Evolutionary conservation across 2,113 vertebrate species (phyloP).

Genomic region (Taxidea taxus): DNA sequence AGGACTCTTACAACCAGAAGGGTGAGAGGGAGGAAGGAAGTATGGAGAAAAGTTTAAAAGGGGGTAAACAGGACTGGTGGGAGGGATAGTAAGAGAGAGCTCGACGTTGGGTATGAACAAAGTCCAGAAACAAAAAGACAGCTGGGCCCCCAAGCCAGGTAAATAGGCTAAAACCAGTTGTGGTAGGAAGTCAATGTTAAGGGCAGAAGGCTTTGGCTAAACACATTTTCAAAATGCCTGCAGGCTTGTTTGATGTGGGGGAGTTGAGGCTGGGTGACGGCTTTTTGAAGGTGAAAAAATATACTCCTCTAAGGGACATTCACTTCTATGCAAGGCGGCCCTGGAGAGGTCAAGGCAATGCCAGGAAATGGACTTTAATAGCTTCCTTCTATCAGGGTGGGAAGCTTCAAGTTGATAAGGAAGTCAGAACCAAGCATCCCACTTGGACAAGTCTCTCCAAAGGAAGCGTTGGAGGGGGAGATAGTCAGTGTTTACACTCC

Average conservation of each 20-base stretch:
- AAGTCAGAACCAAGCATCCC: constrained; percentile 8
- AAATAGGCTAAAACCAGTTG: not conserved
- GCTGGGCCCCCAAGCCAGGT: not conserved
- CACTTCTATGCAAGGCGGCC: not conserved
- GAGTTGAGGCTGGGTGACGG: not conserved
- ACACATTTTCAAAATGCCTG: not conserved
- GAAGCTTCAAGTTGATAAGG: constrained; percentile 64
- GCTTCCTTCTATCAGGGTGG: constrained; percentile 68
- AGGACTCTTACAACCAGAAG: not conserved
- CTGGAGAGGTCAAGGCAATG: constrained; percentile 44
- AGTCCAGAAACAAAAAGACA: not conserved
- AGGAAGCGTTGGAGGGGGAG: constrained; percentile 55
- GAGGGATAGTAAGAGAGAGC: not conserved
- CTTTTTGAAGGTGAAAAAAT: not conserved
- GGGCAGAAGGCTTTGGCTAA: not conserved
- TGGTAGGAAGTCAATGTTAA: not conserved
- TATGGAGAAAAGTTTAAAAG: not conserved
- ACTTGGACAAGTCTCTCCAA: not conserved
- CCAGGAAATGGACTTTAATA: constrained; percentile 63
- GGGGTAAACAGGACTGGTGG: not conserved
- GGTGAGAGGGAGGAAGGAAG: not conserved
- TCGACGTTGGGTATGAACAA: not conserved
- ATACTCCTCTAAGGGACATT: not conserved
- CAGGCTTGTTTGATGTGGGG: not conserved
- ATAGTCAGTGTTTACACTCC: constrained; percentile 67